Conservation (phyloP, 35 echinoderm and acorn worm genomes). For the Hemicentrotus pulcherrimus region DNA sequence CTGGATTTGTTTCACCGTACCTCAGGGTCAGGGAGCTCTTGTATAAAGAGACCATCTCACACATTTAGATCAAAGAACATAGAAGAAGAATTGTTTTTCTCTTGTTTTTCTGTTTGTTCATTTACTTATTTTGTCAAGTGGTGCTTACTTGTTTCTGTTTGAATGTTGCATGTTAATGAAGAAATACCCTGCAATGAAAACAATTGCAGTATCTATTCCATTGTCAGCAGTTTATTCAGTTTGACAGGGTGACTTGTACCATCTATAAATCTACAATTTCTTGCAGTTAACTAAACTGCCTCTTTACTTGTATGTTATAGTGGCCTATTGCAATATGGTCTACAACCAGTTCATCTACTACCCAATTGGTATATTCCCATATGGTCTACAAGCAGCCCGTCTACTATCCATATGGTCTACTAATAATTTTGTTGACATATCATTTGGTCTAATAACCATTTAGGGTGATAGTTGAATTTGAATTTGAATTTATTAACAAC, state of each 20-base stretch:
- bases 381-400: no score
- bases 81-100: not conserved
- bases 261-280: not conserved
- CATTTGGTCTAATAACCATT: no score
- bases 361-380: no score
- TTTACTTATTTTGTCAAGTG: not conserved
- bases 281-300: not conserved
- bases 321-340: no score
- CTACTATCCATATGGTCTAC: no score
- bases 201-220: not conserved
- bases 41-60: not conserved
- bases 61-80: not conserved
- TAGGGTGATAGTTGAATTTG: no score
- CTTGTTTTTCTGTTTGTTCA: not conserved
- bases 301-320: not conserved
- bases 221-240: not conserved
- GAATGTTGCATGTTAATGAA: not conserved
- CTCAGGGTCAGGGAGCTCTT: not conserved
- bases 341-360: no score
- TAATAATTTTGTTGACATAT: no score
- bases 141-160: not conserved
- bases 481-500: no score
- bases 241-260: not conserved
- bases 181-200: not conserved
- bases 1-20: not conserved